Conservation (phyloP, 2,797 vertebrate genomes). For the Enoplosus armatus region DNA sequence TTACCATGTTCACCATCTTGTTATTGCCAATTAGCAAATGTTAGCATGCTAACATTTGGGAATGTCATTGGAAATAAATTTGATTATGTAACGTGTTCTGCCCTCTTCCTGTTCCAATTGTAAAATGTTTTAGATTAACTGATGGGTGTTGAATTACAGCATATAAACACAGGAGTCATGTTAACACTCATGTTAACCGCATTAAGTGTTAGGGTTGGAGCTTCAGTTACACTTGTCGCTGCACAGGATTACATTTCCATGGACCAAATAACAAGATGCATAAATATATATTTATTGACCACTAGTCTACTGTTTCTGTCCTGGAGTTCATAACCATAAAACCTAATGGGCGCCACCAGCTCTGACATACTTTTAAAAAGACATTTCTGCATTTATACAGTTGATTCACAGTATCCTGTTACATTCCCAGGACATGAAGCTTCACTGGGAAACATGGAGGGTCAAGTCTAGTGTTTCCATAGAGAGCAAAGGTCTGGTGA, state of each 20-base stretch:
- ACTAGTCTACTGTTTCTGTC: not conserved
- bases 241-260: slow-evolving; percentile 8
- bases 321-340: slow-evolving; percentile 25
- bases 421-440: slow-evolving; percentile 55
- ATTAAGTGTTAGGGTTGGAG: not conserved
- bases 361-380: slow-evolving; percentile 2
- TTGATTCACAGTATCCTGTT: slow-evolving; percentile 58
- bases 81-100: not conserved
- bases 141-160: slow-evolving; percentile 16
- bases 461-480: slow-evolving; percentile 41
- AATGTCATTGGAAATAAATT: not conserved
- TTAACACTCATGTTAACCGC: slow-evolving; percentile 17
- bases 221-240: slow-evolving; percentile 20
- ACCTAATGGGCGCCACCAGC: not conserved
- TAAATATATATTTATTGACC: not conserved
- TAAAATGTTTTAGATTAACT: slow-evolving; percentile 9
- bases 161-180: slow-evolving; percentile 13
- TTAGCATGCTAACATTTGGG: too few species aligned
- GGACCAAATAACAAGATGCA: not conserved
- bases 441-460: slow-evolving; percentile 39
- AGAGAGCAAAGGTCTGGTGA: slow-evolving; percentile 56
- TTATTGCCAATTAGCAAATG: not conserved
- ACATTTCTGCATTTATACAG: slow-evolving; percentile 32
- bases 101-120: not conserved
- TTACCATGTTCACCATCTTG: not conserved